Base-by-base conservation (phyloP, 2,888 invertebrate species). In the Campoplex capitator region DNA sequence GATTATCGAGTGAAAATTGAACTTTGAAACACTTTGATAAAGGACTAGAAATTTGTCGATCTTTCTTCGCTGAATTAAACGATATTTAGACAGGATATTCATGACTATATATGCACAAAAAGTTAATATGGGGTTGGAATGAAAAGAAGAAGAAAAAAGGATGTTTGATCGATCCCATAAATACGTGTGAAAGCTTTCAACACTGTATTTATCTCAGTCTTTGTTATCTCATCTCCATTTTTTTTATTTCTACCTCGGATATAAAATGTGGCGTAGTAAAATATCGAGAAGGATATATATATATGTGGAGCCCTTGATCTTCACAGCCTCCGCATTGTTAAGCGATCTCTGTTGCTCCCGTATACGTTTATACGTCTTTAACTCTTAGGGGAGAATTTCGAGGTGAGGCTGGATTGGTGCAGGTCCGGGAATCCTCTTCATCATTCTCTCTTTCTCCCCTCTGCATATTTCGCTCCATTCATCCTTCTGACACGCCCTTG, bases 331-430 rank as follows among this genome's bases (percentile, higher is more conserved):
- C 13, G 42, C 67, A 82, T 82, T 82, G 74, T 82, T 75, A 32
- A 9, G 67, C 11, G 74, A 75, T 58, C 42, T 28, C 38, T 65
- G 28, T 71, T 51, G 13, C 45, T 73, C 35, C 9, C 32, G 32
- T 71, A 51, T 32, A 23, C 23, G 8, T 74, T 32, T 45, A 76
- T 76, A 8, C 32, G 9, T 13, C 1, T 23, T 4, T 38, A 38
- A 9, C 32, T 23, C 48, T 32, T 38, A 23, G 32, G 73, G 45
- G 45, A 45, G 45, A 76, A 73, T 84, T n/a, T 23, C 79, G 70
- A 42, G 86, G 77, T 84, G 83, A 88, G 88, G 89, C 67, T 86
- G 90, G 88, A 92, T 92, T 92, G 90, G 89, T 89, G 90, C 89
- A 92, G 92, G 92, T 92, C 92, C 35, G 89, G 92, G 90, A 78